phyloP scores from a whole-genome alignment of 2,113 vertebrate species.

The Crotophaga sulcirostris region DNA sequence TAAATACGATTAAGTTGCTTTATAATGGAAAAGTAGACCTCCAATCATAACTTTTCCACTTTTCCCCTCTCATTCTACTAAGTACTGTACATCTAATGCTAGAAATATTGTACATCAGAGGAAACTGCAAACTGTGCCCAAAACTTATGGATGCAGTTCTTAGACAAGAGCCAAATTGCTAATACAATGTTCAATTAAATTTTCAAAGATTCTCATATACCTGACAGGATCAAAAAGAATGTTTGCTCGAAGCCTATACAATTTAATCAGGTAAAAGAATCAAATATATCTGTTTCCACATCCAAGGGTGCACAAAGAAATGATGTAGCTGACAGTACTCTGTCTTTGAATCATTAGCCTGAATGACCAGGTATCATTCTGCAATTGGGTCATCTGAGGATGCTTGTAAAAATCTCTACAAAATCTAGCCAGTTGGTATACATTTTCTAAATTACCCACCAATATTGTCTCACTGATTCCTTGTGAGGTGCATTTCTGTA shows the following conservation, averaged over 20 bases:
- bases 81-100: background rate
- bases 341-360: background rate
- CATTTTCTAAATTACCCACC: background rate
- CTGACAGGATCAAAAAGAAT: background rate
- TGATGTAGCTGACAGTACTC: background rate
- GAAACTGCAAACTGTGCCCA: background rate
- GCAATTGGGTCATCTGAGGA: background rate
- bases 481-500: background rate
- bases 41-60: background rate
- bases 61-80: background rate
- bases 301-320: background rate
- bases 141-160: background rate
- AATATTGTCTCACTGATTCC: background rate
- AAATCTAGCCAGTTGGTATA: background rate
- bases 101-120: background rate
- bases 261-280: background rate
- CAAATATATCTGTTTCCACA: background rate
- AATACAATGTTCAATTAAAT: background rate
- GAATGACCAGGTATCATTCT: background rate
- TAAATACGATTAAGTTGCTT: background rate
- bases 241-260: background rate
- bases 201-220: background rate
- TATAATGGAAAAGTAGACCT: background rate
- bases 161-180: background rate
- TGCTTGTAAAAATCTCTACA: background rate